Evolutionary conservation across 2,113 vertebrate species (phyloP).

Genomic region (Henicopernis longicauda): DNA sequence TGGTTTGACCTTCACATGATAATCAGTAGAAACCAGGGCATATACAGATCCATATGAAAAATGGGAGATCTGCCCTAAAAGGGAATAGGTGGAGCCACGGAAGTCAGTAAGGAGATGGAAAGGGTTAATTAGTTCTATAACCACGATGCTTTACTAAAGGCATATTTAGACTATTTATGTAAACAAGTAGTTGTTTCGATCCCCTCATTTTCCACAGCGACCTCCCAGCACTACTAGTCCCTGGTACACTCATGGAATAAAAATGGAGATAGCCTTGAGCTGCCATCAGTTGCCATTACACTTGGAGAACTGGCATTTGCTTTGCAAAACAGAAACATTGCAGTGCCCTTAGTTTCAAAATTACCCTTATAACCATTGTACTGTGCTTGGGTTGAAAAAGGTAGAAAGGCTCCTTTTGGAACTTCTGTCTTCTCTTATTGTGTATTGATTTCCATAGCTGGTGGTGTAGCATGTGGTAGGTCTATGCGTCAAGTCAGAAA

Average conservation of each 20-base stretch:
- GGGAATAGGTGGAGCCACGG: background rate
- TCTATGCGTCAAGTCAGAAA: background rate
- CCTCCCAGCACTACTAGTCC: background rate
- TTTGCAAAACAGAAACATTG: constrained; percentile 4
- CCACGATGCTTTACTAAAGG: background rate
- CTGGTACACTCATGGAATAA: background rate
- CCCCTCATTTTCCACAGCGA: background rate
- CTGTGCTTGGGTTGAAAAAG: background rate
- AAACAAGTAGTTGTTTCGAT: constrained; percentile 12
- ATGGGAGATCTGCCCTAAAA: background rate
- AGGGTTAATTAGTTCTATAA: background rate
- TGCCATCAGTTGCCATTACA: constrained; percentile 13
- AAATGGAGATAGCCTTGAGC: constrained; percentile 36
- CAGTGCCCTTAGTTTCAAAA: background rate
- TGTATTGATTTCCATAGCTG: background rate
- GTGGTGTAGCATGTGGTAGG: background rate
- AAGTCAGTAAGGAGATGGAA: background rate
- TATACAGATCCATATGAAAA: background rate
- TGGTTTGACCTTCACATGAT: background rate
- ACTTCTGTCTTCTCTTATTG: background rate
- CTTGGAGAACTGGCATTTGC: constrained; percentile 19
- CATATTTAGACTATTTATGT: background rate
- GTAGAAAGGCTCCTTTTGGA: background rate
- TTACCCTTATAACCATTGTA: background rate
- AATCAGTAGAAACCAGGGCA: background rate